A percentile compares a stretch with the other conserved stretches of the same genome.
Conservation (phyloP, 2,797 vertebrate species). For the Anguilla anguilla region DNA sequence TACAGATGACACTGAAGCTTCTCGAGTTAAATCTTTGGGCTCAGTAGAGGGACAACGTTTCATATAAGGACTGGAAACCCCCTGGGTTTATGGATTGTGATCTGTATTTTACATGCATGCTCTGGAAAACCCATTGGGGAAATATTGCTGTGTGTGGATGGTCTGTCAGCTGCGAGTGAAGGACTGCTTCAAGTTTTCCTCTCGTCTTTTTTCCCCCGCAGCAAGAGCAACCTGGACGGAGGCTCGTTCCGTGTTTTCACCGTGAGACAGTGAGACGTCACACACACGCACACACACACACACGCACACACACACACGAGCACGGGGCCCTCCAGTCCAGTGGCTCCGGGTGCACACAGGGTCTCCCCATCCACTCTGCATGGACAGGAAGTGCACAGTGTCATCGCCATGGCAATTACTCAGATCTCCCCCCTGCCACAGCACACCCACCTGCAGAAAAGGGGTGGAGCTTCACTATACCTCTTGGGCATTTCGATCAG, state of each 20-base stretch:
- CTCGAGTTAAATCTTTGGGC: not conserved
- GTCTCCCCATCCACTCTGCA: slow-evolving; percentile 51
- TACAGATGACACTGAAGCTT: not conserved
- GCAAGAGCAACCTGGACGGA: slow-evolving; percentile 71
- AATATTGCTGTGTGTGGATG: not conserved
- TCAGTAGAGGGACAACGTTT: not conserved
- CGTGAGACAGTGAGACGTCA: slow-evolving; percentile 66
- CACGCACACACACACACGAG: not conserved
- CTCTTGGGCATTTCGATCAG: not conserved
- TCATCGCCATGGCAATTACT: slow-evolving; percentile 41
- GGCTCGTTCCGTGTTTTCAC: slow-evolving; percentile 73
- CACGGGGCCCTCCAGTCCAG: slow-evolving; percentile 24
- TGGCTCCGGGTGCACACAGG: slow-evolving; percentile 41
- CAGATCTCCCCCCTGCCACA: slow-evolving; percentile 35
- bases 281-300: too few species aligned
- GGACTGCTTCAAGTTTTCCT: not conserved
- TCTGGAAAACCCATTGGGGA: not conserved
- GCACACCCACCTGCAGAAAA: not conserved
- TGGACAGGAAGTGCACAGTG: slow-evolving; percentile 53
- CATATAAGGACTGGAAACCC: not conserved
- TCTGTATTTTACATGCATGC: not conserved
- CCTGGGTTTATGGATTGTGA: not conserved
- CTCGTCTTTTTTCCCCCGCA: slow-evolving; percentile 54
- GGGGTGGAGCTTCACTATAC: not conserved
- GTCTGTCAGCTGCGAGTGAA: not conserved